These are phyloP conservation scores for Oostethus manadensis DNA, from an alignment of 2,113 vertebrate genomes.

Conservation along the genomic window DNA sequence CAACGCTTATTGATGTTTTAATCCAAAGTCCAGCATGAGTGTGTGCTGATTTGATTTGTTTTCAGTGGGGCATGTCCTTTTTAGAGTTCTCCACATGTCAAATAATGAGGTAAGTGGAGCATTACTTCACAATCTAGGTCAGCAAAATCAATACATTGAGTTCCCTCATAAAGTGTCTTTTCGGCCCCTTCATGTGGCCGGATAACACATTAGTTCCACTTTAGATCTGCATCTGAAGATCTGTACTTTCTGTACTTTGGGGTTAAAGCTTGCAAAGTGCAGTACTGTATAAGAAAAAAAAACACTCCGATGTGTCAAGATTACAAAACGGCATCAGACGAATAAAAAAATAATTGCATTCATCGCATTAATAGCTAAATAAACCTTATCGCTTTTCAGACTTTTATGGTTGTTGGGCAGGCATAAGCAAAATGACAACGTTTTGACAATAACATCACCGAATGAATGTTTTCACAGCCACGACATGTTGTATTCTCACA, in stretches of 20 bases:
- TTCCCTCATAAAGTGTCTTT: conserved; percentile 37
- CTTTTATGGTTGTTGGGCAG: too few species aligned
- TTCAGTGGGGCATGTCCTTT: conserved; percentile 40
- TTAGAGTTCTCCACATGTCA: conserved; percentile 50
- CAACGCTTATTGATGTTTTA: conserved; percentile 38
- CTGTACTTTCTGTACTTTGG: conserved; percentile 7
- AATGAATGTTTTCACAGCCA: too few species aligned
- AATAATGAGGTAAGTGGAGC: conserved; percentile 68
- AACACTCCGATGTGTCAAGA: too few species aligned
- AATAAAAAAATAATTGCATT: too few species aligned
- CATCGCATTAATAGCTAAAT: too few species aligned
- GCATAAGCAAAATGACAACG: too few species aligned
- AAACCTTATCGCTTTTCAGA: too few species aligned
- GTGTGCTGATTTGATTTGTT: conserved; percentile 35
- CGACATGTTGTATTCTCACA: too few species aligned
- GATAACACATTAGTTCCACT: neutral
- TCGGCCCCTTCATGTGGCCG: conserved; percentile 18
- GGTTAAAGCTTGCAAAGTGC: neutral
- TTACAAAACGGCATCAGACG: too few species aligned
- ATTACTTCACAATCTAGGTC: conserved; percentile 53
- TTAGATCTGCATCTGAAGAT: conserved; percentile 18
- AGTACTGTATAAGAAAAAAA: too few species aligned
- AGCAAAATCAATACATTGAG: conserved; percentile 60
- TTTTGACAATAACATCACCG: too few species aligned
- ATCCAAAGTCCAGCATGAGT: conserved; percentile 23